Evolutionary conservation across 2,797 vertebrate species (phyloP), one percentile per base, ranked within the genome.

Genomic region (Scolopax bukidnonensis): DNA sequence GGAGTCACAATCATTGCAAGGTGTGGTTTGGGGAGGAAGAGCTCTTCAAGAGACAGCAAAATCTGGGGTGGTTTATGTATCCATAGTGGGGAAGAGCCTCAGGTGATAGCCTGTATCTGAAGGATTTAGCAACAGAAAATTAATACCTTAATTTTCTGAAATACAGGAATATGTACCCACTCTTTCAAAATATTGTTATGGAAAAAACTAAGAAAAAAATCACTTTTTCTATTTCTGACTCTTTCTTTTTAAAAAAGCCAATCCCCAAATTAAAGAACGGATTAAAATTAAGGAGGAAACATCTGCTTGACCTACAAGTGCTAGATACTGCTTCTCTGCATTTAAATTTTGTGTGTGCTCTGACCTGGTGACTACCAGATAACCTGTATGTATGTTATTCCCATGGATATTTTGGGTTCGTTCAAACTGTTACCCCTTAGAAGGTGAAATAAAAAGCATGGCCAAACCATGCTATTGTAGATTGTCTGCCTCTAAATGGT

Each of bases 31-130:
- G 6, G 28, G 30, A 69, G 4, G 32, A n/a, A 73, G 24, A 40
- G 3, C 21, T 80, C 11, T 83, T 80, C 8, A 30, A 50, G 33
- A 61, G 25, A 13, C 27, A 41, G 24, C 11, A 90, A 32, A 89
- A 79, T 63, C 21, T 1, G 5, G 11, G n/a, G 18, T 70, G 47
- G 16, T 25, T 70, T 50, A 4, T n/a, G 13, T 60, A 12, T 10
- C 25, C 15, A 2, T 21, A 13, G 1, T 38, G 30, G 36, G 12
- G 25, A 65, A 89, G 23, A 63, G 2, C 0, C 0, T 50, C 7
- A 23, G 4, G 2, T 32, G 23, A 30, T 11, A 5, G 25, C n/a
- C 28, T 41, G 3, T 73, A 13, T 64, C 32, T 45, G 32, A 79
- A 65, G 28, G 40, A 32, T 4, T 3, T 5, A 50, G 23, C 33